Base-by-base conservation (phyloP, 1,140 invertebrate species). In the Andrena cerasifolii region DNA sequence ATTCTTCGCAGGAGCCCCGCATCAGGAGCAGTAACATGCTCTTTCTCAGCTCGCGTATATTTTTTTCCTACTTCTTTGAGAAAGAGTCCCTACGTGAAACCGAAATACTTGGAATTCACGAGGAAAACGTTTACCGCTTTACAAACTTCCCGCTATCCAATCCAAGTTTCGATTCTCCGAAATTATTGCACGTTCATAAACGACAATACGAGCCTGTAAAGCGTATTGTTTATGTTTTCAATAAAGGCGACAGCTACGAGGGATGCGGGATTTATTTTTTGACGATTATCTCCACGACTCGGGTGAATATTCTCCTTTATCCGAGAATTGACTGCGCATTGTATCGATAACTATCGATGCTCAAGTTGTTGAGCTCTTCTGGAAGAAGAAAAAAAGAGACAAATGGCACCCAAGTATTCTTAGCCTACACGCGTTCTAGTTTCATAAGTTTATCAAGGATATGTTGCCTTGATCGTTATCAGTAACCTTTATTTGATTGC, bases 361-460 rank as follows among this genome's bases (percentile, higher is more conserved):
- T n/a, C n/a, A n/a, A n/a, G n/a, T n/a, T n/a, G n/a, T n/a, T n/a
- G n/a, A n/a, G 14, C 26, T 12, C 6, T 12, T 8, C 14, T 14
- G 36, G 12, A 33, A 72, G 45, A 70, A 8, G 36, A 18, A 33
- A 72, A 58, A 70, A 8, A 5, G 18, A 12, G 10, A 62, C 21
- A 31, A 47, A 47, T 24, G 40, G 3, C 16, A 4, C 0, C 2
- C 14, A 31, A 16, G 21, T 31, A 6, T 36, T 4, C 31, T 18
- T 61, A 24, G 40, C 28, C 8, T 26, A 62, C 47, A 49, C 61
- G 24, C n/a, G 10, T 43, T 21, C 33, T 14, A 72, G 70, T 72
- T 62, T 62, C 58, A 16, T 73, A 53, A 65, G 24, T 53, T 54
- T 28, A 66, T 54, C 61, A 40, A 66, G 61, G 24, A 65, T 73